Conservation (phyloP, 2,113 vertebrate species). For the Nycticryphes semicollaris region DNA sequence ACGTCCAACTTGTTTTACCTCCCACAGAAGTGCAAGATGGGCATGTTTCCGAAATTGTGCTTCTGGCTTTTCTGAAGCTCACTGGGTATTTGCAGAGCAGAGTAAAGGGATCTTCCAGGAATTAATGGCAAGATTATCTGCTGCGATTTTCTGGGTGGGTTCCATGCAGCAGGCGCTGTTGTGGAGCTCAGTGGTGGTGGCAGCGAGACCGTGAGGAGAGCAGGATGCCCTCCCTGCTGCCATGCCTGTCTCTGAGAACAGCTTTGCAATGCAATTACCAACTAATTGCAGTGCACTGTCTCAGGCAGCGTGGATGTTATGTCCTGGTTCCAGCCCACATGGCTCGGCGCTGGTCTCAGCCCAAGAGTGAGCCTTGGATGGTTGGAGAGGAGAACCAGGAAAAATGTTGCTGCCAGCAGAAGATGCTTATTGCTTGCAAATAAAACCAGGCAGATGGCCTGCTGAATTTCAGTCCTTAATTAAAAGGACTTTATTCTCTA, state of each 20-base stretch:
- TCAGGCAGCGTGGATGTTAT: neutral
- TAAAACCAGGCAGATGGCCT: constrained; percentile 45
- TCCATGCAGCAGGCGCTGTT: neutral
- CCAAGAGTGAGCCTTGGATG: neutral
- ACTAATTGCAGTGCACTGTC: neutral
- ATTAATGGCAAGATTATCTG: neutral
- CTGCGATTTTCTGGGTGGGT: neutral
- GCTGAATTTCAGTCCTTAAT: constrained; percentile 40
- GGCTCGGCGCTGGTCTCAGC: neutral
- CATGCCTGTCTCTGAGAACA: neutral
- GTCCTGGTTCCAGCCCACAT: neutral
- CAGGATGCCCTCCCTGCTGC: neutral
- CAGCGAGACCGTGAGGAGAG: neutral
- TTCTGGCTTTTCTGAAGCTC: neutral
- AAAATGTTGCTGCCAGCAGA: neutral
- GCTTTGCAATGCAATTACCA: neutral
- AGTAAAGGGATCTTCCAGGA: neutral
- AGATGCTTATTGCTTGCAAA: constrained; percentile 22
- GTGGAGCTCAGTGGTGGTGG: rapidly evolving
- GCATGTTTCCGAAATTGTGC: neutral
- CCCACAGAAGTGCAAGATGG: neutral
- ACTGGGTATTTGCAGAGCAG: neutral
- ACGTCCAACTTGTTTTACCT: neutral
- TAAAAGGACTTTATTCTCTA: constrained; percentile 45
- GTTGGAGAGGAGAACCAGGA: neutral